Evolutionary conservation across 2,888 invertebrate genomes (phyloP).

Genomic region (Ctenicera cuprea): DNA sequence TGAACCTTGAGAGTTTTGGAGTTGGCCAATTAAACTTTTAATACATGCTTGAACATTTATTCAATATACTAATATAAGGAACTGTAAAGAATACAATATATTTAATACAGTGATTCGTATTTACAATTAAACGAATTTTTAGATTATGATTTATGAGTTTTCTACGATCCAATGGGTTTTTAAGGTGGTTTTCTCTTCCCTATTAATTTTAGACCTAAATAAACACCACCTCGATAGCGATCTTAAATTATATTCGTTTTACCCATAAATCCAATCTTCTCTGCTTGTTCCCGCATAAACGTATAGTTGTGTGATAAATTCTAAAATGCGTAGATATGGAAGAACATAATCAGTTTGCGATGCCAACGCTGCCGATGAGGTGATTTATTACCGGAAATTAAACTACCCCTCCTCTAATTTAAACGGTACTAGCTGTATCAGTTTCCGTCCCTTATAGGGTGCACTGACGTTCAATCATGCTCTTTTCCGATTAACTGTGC

Average conservation of each 20-base stretch:
- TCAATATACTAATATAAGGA: too few relatives aligned
- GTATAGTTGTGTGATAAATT: background rate
- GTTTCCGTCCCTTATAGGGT: constrained; percentile 41
- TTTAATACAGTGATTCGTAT: too few relatives aligned
- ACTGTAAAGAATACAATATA: too few relatives aligned
- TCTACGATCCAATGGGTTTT: too few relatives aligned
- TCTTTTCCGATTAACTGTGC: constrained; percentile 35
- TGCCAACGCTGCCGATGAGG: constrained; percentile 28
- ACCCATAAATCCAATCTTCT: constrained; percentile 5
- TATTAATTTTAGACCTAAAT: too few relatives aligned
- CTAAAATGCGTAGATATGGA: constrained; percentile 15
- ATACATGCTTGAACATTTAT: too few relatives aligned
- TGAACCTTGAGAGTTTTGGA: too few relatives aligned
- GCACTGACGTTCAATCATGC: constrained; percentile 40
- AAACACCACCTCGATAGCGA: background rate
- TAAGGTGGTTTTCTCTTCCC: too few relatives aligned
- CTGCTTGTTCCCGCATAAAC: background rate
- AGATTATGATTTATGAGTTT: too few relatives aligned
- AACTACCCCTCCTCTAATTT: constrained; percentile 43
- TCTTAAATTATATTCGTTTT: background rate
- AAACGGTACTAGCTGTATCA: constrained; percentile 46
- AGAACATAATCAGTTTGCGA: constrained; percentile 23
- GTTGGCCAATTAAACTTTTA: too few relatives aligned
- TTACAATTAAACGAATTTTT: too few relatives aligned
- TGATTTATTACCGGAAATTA: constrained; percentile 48